phyloP scores from a whole-genome alignment of 2,888 invertebrate genomes.

The Diaphora mendica region DNA sequence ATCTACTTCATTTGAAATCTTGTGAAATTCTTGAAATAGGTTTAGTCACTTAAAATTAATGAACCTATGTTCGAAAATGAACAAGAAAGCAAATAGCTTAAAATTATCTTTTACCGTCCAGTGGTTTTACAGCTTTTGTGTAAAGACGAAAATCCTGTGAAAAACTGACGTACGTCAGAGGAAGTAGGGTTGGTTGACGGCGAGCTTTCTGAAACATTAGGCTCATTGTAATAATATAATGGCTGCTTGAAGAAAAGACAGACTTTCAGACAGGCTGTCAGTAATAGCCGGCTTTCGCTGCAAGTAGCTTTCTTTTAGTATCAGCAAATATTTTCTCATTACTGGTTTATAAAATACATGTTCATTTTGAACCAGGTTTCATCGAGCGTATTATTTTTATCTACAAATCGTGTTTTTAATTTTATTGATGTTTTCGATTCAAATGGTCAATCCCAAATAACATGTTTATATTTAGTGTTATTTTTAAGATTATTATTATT shows the following conservation, averaged over 20 bases:
- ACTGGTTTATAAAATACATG: background rate
- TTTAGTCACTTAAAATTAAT: background rate
- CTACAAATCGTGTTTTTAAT: background rate
- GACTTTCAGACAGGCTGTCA: background rate
- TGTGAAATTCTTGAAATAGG: background rate
- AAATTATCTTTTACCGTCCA: slow-evolving; percentile 12
- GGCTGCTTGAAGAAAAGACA: slow-evolving; percentile 28
- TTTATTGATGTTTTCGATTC: background rate
- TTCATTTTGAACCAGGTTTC: background rate
- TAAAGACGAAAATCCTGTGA: slow-evolving; percentile 42
- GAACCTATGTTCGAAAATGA: background rate
- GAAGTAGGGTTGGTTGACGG: slow-evolving; percentile 21
- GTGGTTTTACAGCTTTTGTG: slow-evolving; percentile 29
- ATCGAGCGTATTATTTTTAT: background rate
- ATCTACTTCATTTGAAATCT: background rate
- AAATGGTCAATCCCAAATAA: background rate
- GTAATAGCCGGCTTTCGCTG: background rate
- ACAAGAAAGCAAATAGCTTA: background rate
- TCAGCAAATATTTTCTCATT: background rate
- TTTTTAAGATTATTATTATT: background rate
- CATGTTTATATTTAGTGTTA: background rate
- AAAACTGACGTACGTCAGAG: slow-evolving; percentile 44
- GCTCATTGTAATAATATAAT: slow-evolving; percentile 50
- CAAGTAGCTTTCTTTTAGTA: background rate
- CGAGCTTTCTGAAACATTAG: slow-evolving; percentile 42